Base-by-base conservation (phyloP, 2,888 invertebrate genomes). In the Nudaria mundana region DNA sequence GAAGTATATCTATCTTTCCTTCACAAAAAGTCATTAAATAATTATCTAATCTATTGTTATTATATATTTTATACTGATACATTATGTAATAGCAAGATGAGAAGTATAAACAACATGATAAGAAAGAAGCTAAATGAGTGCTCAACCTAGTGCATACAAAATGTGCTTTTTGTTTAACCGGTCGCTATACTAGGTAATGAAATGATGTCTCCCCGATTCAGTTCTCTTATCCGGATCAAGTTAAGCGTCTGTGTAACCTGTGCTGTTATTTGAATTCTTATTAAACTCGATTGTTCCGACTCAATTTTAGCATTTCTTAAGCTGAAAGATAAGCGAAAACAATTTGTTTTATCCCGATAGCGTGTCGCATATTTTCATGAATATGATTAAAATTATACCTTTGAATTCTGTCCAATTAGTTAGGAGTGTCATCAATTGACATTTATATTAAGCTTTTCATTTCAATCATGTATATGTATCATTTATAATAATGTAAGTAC, bases 211-310 rank as follows among this genome's bases (percentile, higher is more conserved):
- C 62, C 69, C 54, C 66, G 68, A 70, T 76, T 65, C 71, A 52
- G 58, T 66, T 47, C 56, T 63, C 73, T 78, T 77, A 78, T 79
- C 75, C 71, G 66, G 74, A 78, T 76, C 68, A 72, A 62, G 66
- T 56, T 54, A 64, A 77, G 73, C 67, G 69, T 67, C 65, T 66
- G 57, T 82, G 80, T 82, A 81, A 81, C 79, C 75, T 69, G 73
- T 62, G 66, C 66, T 65, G 61, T 66, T 62, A 64, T 74, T 75
- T 71, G 71, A 65, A 79, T 78, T 76, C 67, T 71, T 73, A 71
- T 69, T 70, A 71, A 69, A 56, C 49, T 52, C 51, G 56, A 49
- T 44, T 50, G 52, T 60, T 52, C 44, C 40, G 46, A 52, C 60
- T 57, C 53, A 52, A 57, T 56, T 63, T 57, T 47, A 62, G 56